Evolutionary conservation across 2,797 vertebrate genomes (phyloP).

Genomic region (Galagoides demidoff): DNA sequence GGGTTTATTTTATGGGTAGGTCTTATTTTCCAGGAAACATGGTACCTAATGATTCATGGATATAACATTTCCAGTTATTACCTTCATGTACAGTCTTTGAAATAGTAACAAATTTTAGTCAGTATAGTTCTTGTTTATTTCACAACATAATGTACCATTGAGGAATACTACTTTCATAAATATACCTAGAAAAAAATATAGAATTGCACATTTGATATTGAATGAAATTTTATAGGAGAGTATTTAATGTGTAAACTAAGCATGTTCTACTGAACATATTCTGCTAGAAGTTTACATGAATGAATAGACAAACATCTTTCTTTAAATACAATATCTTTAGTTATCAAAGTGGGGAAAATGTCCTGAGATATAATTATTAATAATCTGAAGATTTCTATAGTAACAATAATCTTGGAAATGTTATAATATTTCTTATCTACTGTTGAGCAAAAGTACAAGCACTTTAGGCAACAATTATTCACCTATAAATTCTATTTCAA

Average conservation of each 20-base stretch:
- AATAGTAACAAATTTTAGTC: background rate
- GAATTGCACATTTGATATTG: background rate
- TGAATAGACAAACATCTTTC: background rate
- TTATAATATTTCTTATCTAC: background rate
- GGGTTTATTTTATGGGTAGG: too few species aligned
- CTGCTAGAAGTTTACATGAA: background rate
- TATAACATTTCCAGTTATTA: background rate
- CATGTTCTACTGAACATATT: slow-evolving; percentile 20
- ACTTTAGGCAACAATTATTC: background rate
- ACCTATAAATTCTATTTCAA: background rate
- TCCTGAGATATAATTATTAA: background rate
- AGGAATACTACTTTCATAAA: slow-evolving; percentile 26
- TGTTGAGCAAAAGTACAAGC: background rate
- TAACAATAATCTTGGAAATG: background rate
- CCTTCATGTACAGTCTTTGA: background rate
- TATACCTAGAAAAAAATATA: background rate
- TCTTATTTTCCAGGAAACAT: too few species aligned
- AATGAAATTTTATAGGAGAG: background rate
- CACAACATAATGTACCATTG: background rate
- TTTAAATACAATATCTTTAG: background rate
- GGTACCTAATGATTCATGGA: slow-evolving; percentile 33
- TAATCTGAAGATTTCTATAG: background rate
- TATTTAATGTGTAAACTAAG: slow-evolving; percentile 6
- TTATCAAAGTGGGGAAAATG: background rate
- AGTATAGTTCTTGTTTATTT: background rate